These are phyloP conservation scores for Saccostrea cuccullata DNA, from an alignment of 1,140 invertebrate species.

Conservation along the genomic window DNA sequence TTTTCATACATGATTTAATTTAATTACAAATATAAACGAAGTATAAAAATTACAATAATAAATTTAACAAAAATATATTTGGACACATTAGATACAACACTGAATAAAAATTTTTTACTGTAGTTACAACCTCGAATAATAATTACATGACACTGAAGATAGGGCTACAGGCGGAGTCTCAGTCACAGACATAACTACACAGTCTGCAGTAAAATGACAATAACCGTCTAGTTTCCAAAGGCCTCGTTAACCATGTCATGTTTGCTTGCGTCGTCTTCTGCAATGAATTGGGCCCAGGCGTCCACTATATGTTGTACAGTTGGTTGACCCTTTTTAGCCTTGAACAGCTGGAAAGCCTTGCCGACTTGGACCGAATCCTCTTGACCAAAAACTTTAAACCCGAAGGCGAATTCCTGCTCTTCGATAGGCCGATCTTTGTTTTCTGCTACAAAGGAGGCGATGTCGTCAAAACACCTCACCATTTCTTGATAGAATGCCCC, in stretches of 20 bases:
- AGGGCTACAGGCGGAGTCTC: too few relatives aligned
- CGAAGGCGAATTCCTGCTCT: slow-evolving; percentile 16
- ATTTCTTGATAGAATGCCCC: slow-evolving; percentile 24
- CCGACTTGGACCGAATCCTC: slow-evolving; percentile 20
- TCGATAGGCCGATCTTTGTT: slow-evolving; percentile 34
- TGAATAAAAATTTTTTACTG: too few relatives aligned
- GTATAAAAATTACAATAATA: too few relatives aligned
- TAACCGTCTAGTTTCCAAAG: not conserved
- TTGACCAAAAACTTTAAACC: slow-evolving; percentile 41
- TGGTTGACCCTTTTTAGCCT: not conserved
- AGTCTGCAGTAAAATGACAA: too few relatives aligned
- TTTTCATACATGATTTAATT: too few relatives aligned
- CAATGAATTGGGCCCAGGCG: slow-evolving; percentile 46
- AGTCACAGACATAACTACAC: too few relatives aligned
- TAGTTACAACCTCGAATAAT: too few relatives aligned
- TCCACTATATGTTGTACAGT: slow-evolving; percentile 29
- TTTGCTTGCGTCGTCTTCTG: slow-evolving; percentile 30
- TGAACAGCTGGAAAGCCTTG: not conserved
- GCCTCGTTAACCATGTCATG: slow-evolving; percentile 32
- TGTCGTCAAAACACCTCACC: slow-evolving; percentile 37
- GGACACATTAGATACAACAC: too few relatives aligned
- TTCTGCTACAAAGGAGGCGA: not conserved
- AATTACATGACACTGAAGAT: too few relatives aligned
- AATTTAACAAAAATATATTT: too few relatives aligned
- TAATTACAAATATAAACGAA: too few relatives aligned